phyloP scores from a whole-genome alignment of 2,113 vertebrate genomes.

The Myanophis thanlyinensis region DNA sequence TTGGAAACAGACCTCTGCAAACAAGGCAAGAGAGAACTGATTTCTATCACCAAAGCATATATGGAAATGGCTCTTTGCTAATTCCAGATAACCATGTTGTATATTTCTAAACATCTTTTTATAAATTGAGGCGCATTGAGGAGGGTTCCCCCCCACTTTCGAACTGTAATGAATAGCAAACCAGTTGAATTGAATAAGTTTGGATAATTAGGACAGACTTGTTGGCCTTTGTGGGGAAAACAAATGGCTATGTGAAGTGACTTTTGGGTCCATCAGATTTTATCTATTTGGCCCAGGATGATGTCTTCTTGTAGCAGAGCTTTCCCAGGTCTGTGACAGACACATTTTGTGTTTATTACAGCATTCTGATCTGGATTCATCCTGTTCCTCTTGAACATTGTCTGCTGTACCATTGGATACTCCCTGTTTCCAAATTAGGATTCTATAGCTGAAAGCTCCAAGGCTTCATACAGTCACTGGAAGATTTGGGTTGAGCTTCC shows the following conservation, averaged over 20 bases:
- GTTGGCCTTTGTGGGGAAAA: neutral
- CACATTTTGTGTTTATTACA: neutral
- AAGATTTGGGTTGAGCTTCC: neutral
- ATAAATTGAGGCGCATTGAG: neutral
- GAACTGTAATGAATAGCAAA: neutral
- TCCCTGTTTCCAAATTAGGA: neutral
- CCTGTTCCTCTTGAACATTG: neutral
- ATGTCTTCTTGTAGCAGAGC: neutral
- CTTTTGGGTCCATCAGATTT: neutral
- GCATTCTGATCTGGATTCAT: neutral
- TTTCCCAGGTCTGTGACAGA: neutral
- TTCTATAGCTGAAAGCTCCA: neutral
- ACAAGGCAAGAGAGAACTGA: slow-evolving; percentile 64
- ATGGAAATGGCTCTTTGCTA: neutral
- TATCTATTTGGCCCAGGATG: neutral
- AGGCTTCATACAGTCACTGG: neutral
- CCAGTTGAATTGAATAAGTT: neutral
- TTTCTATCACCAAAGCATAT: neutral
- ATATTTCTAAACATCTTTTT: neutral
- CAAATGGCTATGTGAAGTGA: neutral
- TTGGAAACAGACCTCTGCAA: slow-evolving; percentile 78
- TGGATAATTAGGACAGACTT: neutral
- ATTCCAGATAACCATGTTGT: neutral
- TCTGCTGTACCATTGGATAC: no score
- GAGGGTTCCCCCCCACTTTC: neutral